These are phyloP conservation scores for Euborellia annulipes DNA, from an alignment of 1,140 invertebrate species.

Conservation along the genomic window DNA sequence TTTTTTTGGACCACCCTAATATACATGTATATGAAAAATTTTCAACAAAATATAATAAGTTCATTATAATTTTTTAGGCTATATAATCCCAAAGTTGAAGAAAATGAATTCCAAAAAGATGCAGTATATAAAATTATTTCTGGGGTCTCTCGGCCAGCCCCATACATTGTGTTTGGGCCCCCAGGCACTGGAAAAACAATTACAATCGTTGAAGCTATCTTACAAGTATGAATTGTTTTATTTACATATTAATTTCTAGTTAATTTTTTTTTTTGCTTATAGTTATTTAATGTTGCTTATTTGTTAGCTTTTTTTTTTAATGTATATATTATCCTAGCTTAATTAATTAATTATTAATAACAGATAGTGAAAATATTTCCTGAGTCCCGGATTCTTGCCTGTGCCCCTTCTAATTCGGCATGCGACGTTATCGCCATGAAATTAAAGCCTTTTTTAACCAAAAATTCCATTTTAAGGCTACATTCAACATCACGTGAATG, in stretches of 20 bases:
- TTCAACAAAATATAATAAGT: not conserved
- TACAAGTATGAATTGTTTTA: slow-evolving; percentile 30
- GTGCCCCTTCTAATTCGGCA: slow-evolving; percentile 59
- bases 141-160: slow-evolving; percentile 38
- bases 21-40: not conserved
- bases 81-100: not conserved
- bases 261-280: not conserved
- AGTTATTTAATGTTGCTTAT: not conserved
- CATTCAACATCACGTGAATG: slow-evolving; percentile 28
- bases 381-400: slow-evolving; percentile 41
- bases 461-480: slow-evolving; percentile 27
- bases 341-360: no score
- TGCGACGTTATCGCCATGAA: slow-evolving; percentile 51
- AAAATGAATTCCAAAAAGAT: slow-evolving; percentile 29
- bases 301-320: slow-evolving; percentile 2
- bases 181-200: slow-evolving; percentile 70
- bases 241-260: no score
- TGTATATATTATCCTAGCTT: slow-evolving; percentile 26
- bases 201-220: slow-evolving; percentile 56
- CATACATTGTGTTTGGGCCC: slow-evolving; percentile 64
- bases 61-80: slow-evolving; percentile 5
- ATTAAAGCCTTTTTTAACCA: slow-evolving; percentile 29
- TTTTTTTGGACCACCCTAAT: no score
- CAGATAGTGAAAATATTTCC: no score
- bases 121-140: slow-evolving; percentile 47